Conservation (phyloP, 2,113 vertebrate genomes). For the Reinhardtius hippoglossoides region DNA sequence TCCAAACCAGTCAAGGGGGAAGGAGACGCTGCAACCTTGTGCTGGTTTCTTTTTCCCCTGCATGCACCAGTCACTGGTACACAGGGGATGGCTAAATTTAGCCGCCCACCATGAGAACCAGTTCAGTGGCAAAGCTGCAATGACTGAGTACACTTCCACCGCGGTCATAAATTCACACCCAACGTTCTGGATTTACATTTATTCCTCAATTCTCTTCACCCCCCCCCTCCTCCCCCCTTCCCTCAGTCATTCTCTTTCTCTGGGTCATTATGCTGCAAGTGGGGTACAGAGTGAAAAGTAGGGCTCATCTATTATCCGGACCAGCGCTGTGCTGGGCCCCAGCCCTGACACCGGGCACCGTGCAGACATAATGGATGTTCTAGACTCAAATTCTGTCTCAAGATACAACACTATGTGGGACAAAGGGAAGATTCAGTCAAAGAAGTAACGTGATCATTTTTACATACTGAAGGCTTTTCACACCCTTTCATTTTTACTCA, state of each 20-base stretch:
- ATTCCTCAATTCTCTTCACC: slow-evolving; percentile 3
- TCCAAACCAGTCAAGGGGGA: slow-evolving; percentile 25
- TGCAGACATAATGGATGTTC: slow-evolving; percentile 27
- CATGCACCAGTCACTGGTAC: slow-evolving; percentile 44
- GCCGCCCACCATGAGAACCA: slow-evolving; percentile 62
- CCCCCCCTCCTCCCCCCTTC: not conserved
- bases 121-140: slow-evolving; percentile 65
- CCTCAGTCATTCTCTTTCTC: slow-evolving; percentile 39
- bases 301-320: slow-evolving; percentile 73
- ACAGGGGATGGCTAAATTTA: slow-evolving; percentile 77
- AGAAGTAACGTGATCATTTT: not conserved
- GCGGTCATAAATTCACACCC: slow-evolving; percentile 68
- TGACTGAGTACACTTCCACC: slow-evolving; percentile 72
- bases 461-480: not conserved
- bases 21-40: slow-evolving; percentile 65
- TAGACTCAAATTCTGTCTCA: not conserved
- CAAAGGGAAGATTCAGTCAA: not conserved
- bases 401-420: slow-evolving; percentile 15
- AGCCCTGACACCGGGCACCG: slow-evolving; percentile 7
- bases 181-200: slow-evolving; percentile 61
- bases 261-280: slow-evolving; percentile 69
- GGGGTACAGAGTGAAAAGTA: slow-evolving; percentile 74
- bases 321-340: slow-evolving; percentile 25
- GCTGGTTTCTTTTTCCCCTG: slow-evolving; percentile 41
- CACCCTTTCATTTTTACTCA: no score